Base-by-base conservation (phyloP, 2,888 invertebrate species). In the Pegoplata infirma region DNA sequence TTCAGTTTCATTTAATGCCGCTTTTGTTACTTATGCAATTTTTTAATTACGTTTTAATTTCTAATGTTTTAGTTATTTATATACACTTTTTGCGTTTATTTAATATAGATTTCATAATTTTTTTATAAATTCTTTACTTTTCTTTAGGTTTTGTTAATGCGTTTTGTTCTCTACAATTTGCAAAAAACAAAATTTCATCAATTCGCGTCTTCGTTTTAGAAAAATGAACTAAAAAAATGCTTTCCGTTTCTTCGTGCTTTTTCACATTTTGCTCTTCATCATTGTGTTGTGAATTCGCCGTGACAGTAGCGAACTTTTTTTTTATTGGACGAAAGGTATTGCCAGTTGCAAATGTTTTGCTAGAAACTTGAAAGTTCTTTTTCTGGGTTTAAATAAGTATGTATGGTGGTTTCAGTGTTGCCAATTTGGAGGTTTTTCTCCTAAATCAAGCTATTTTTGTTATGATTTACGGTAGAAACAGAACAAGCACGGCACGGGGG, bases 191-290 rank as follows among this genome's bases (percentile, higher is more conserved):
- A 61, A 58, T 67, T 61, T n/a, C 61, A 63, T 75, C 61, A 67
- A 74, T 61, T 67, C 79, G 71, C 79, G 71, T 79, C 79, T 79
- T 79, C 79, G 79, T 75, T 56, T 67, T 56, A 79, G 79, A 75
- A 75, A 79, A 79, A 79, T 79, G 44, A 79, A 75, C 75, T 75
- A 71, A 79, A 78, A n/a, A n/a, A 79, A 74, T 79, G 79, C 79
- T 79, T 78, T 23, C 79, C 79, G 79, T n/a, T n/a, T n/a, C 79
- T 71, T 78, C 71, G 79, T 79, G 75, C 49, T 71, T 75, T 74
- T 63, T 71, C 58, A 58, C 32, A 58, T 72, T 69, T 66, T 69
- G 64, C 69, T 79, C 55, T 61, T 74, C 59, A 55, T 61, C 44
- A 3, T 67, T 46, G 68, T 44, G 46, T 64, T 63, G 68, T 56